Percentiles rank a stretch among this genome's conserved stretches.
phyloP scores from a whole-genome alignment of 2,797 vertebrate genomes.

The Tauraco hartlaubi region DNA sequence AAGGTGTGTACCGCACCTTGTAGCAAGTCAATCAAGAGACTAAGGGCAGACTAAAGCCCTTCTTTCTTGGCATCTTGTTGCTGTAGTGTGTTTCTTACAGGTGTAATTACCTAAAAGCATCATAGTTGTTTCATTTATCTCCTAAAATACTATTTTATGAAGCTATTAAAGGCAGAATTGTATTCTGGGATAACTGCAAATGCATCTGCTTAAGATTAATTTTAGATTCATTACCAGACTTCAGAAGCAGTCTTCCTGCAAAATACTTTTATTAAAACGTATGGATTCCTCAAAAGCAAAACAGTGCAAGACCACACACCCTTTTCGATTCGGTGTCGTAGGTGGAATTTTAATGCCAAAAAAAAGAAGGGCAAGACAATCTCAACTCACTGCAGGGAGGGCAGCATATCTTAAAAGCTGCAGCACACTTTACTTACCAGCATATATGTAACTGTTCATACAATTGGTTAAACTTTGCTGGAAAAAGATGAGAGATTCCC shows the following conservation, averaged over 20 bases:
- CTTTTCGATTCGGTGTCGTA: background rate
- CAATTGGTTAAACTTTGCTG: background rate
- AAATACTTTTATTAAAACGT: constrained; percentile 45
- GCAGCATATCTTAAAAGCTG: background rate
- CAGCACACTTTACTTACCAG: background rate
- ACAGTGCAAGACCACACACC: background rate
- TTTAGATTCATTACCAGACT: constrained; percentile 38
- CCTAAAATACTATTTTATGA: constrained; percentile 28
- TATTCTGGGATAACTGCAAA: constrained; percentile 27
- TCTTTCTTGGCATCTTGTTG: background rate
- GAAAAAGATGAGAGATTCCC: background rate
- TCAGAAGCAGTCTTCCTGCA: constrained; percentile 5
- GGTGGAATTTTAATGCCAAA: background rate
- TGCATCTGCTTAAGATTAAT: background rate
- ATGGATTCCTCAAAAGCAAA: constrained; percentile 52
- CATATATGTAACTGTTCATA: background rate
- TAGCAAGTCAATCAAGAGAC: background rate
- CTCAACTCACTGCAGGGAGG: background rate
- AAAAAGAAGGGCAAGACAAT: background rate
- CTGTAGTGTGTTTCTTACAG: constrained; percentile 1
- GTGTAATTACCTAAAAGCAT: constrained; percentile 28
- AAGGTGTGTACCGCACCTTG: background rate
- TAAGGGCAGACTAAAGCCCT: background rate
- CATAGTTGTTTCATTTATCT: constrained; percentile 6
- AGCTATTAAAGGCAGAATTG: constrained; percentile 25